Evolutionary conservation across 2,888 invertebrate genomes (phyloP).

Genomic region (Drosophila flavopinicola): DNA sequence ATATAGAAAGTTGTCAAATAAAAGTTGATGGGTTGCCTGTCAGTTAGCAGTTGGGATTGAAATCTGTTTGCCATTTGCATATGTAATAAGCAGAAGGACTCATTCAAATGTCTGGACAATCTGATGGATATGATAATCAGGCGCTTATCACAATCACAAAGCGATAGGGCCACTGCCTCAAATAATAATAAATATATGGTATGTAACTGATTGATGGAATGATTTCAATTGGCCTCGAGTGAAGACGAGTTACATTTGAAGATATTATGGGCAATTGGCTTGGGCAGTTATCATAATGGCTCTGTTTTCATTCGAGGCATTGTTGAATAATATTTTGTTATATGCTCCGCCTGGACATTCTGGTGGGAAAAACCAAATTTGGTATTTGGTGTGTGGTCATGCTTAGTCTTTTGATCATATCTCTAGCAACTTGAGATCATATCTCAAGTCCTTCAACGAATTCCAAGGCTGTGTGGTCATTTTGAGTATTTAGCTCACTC

Average conservation of each 20-base stretch:
- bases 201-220: conserved; percentile 6
- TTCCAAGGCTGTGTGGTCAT: conserved; percentile 43
- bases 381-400: background rate
- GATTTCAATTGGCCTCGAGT: conserved; percentile 16
- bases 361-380: no score
- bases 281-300: background rate
- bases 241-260: background rate
- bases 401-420: background rate
- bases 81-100: conserved; percentile 65
- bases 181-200: conserved; percentile 16
- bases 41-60: conserved; percentile 40
- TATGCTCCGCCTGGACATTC: no score
- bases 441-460: conserved; percentile 14
- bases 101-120: conserved; percentile 41
- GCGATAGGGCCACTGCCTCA: conserved; percentile 29
- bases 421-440: conserved; percentile 11
- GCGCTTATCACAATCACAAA: conserved; percentile 41
- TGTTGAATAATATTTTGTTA: background rate
- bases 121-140: conserved; percentile 66
- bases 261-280: background rate
- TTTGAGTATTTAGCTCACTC: conserved; percentile 17
- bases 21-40: conserved; percentile 53
- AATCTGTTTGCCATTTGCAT: conserved; percentile 76
- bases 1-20: conserved; percentile 52
- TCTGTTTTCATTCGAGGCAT: background rate